Conservation (phyloP, 2,113 vertebrate genomes). For the Lophochroa leadbeateri region DNA sequence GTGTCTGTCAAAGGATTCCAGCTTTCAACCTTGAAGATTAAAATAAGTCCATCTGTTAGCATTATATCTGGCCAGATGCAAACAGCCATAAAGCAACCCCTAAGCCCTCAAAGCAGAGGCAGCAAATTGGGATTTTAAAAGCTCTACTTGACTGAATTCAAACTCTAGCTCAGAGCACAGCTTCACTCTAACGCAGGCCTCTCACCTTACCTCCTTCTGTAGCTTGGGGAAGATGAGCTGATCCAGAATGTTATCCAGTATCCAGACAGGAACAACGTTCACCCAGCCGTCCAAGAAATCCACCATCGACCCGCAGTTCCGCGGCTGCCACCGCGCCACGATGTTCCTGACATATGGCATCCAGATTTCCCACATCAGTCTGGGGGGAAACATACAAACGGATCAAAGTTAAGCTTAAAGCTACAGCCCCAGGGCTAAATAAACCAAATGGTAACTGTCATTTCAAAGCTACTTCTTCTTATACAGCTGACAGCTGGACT, state of each 20-base stretch:
- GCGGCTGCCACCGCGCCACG: constrained; percentile 89
- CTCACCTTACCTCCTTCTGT: constrained; percentile 87
- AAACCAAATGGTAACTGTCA: not conserved
- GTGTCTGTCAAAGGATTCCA: constrained; percentile 98
- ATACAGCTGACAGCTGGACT: not conserved
- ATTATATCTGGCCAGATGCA: not conserved
- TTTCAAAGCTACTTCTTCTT: not conserved
- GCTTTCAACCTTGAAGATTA: constrained; percentile 84
- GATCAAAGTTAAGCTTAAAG: not conserved
- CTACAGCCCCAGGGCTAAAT: not conserved
- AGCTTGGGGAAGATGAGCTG: constrained; percentile 95
- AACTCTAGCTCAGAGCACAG: accelerated
- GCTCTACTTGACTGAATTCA: not conserved
- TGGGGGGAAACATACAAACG: constrained; percentile 26
- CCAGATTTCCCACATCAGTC: constrained; percentile 96
- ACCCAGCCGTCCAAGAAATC: constrained; percentile 94
- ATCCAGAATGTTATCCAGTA: constrained; percentile 91
- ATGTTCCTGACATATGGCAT: constrained; percentile 87
- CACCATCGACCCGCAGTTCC: constrained; percentile 91
- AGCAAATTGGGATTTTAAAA: accelerated
- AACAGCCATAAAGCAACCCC: not conserved
- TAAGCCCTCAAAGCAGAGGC: accelerated
- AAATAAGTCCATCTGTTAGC: not conserved
- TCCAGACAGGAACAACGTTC: constrained; percentile 88
- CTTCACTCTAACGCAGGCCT: accelerated